These are phyloP conservation scores for Pristionchus exspectatus DNA, from an alignment of 2,888 invertebrate genomes.

Conservation along the genomic window DNA sequence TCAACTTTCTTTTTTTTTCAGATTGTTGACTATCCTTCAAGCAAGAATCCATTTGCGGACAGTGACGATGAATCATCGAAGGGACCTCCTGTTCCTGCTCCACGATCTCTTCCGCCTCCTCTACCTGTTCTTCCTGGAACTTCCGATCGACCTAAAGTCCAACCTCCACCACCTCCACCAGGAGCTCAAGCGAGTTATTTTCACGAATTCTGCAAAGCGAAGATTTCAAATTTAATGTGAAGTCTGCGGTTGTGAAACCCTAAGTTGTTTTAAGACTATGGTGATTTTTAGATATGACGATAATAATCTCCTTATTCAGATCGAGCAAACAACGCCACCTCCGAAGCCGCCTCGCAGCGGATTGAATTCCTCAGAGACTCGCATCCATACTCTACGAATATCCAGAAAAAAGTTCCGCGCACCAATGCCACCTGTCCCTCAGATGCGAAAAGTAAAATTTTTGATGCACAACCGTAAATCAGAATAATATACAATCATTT, in stretches of 20 bases:
- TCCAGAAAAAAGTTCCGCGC: constrained; percentile 59
- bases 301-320: background rate
- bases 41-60: constrained; percentile 61
- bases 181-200: constrained; percentile 33
- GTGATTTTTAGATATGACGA: background rate
- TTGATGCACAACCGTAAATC: background rate
- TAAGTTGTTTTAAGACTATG: background rate
- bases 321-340: constrained; percentile 25
- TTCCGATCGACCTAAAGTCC: constrained; percentile 57
- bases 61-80: constrained; percentile 57
- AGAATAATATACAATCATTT: background rate
- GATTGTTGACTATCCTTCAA: constrained; percentile 53
- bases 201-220: background rate
- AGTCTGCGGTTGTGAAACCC: background rate
- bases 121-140: constrained; percentile 57
- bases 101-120: constrained; percentile 54
- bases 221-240: too few relatives aligned
- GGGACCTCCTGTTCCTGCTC: constrained; percentile 57
- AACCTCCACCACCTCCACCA: constrained; percentile 59
- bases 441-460: constrained; percentile 54
- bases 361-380: constrained; percentile 8
- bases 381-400: constrained; percentile 56
- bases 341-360: constrained; percentile 47
- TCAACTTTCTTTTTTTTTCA: background rate
- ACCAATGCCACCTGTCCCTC: constrained; percentile 56